Conservation (phyloP, 2,113 vertebrate genomes). For the Brienomyrus brachyistius region DNA sequence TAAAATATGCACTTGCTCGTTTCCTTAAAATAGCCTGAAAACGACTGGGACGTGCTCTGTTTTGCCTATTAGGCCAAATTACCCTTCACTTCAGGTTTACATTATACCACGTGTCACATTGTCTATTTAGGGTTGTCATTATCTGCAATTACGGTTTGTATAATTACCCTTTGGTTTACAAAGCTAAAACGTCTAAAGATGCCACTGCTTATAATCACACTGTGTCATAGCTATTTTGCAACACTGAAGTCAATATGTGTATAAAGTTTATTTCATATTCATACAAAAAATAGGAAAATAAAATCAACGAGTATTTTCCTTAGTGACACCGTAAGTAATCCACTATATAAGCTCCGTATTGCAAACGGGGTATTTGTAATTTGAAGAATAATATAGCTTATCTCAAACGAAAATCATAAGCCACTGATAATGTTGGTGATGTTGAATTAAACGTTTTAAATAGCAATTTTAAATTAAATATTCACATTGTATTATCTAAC, state of each 20-base stretch:
- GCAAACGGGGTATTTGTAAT: not conserved
- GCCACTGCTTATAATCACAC: conserved; percentile 6
- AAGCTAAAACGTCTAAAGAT: conserved; percentile 29
- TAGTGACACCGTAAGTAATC: not conserved
- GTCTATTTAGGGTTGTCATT: conserved; percentile 37
- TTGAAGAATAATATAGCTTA: not conserved
- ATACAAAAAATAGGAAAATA: not conserved
- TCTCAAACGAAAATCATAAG: not conserved
- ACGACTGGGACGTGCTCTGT: conserved; percentile 7
- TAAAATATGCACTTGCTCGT: not conserved
- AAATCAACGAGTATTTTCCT: not conserved
- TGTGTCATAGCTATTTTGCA: not conserved
- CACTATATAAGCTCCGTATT: not conserved
- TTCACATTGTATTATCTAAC: not conserved
- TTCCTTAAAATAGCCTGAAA: conserved; percentile 1
- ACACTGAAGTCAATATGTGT: conserved; percentile 1
- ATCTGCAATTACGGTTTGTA: conserved; percentile 36
- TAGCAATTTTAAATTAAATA: not conserved
- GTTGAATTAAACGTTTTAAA: not conserved
- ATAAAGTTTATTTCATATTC: not conserved
- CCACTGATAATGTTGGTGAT: not conserved
- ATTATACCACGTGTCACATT: conserved; percentile 31
- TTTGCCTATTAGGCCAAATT: conserved; percentile 4
- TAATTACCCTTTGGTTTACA: conserved; percentile 37
- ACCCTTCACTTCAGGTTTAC: conserved; percentile 28